A percentile compares a stretch with the other conserved stretches of the same genome.
phyloP scores from a whole-genome alignment of 2,113 vertebrate genomes.

The Acanthochromis polyacanthus region DNA sequence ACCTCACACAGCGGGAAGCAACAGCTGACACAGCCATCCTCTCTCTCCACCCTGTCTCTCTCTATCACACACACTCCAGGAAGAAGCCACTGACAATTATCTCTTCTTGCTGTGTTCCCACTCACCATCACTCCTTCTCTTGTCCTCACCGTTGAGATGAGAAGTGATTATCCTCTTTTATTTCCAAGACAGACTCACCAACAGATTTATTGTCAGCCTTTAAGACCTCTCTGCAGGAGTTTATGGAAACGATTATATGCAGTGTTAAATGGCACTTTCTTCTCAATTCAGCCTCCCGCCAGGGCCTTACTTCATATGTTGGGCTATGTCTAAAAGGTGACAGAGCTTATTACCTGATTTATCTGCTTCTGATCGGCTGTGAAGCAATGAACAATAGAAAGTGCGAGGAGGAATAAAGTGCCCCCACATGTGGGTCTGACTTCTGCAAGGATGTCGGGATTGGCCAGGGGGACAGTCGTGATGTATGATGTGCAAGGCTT shows the following conservation, averaged over 20 bases:
- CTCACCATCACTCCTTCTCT: constrained; percentile 41
- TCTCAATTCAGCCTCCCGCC: constrained; percentile 55
- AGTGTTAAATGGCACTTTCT: constrained; percentile 67
- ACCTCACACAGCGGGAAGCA: constrained; percentile 61
- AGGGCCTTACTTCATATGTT: constrained; percentile 1
- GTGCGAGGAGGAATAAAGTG: constrained; percentile 48
- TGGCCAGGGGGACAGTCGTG: constrained; percentile 65
- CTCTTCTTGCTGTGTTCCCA: constrained; percentile 39
- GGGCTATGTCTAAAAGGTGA: constrained; percentile 43
- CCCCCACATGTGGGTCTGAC: constrained; percentile 73
- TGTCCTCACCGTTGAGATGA: constrained; percentile 44
- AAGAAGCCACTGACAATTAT: constrained; percentile 52
- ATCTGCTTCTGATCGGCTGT: constrained; percentile 48
- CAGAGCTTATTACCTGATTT: constrained; percentile 26
- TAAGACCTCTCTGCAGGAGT: constrained; percentile 57
- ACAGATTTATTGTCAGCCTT: constrained; percentile 77
- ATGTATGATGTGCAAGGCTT: constrained; percentile 82
- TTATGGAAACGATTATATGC: constrained; percentile 71
- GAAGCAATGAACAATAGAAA: constrained; percentile 21
- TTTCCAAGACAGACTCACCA: constrained; percentile 61
- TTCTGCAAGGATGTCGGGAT: constrained; percentile 30
- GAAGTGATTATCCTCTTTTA: constrained; percentile 63
- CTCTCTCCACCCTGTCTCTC: constrained; percentile 50
- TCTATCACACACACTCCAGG: constrained; percentile 26
- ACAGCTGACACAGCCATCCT: constrained; percentile 33